Evolutionary conservation across 2,888 invertebrate genomes (phyloP).

Genomic region (Amphipoea oculea): DNA sequence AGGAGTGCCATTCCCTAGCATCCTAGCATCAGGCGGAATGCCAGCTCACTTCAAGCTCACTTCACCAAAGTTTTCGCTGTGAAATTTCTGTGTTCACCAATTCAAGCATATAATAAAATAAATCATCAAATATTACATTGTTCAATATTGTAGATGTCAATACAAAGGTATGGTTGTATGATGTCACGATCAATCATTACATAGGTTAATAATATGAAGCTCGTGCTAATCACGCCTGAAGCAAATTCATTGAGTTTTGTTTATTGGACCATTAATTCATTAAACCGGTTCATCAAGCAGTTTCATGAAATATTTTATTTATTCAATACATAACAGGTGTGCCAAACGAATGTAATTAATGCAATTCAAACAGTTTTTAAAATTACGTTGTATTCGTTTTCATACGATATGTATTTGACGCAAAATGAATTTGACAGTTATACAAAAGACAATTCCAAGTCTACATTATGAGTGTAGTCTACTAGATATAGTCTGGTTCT

Average conservation of each 20-base stretch:
- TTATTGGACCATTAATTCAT: not conserved
- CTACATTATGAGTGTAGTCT: not conserved
- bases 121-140: not conserved
- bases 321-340: not conserved
- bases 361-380: not conserved
- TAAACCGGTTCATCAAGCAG: not conserved
- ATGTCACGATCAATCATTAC: slow-evolving; percentile 1
- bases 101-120: not conserved
- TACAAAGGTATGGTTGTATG: too few relatives aligned
- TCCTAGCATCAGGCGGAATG: too few relatives aligned
- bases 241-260: not conserved
- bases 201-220: not conserved
- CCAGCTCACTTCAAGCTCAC: too few relatives aligned
- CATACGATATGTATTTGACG: not conserved
- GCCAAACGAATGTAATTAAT: not conserved
- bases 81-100: too few relatives aligned
- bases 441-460: not conserved
- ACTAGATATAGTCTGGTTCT: not conserved
- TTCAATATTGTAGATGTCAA: not conserved
- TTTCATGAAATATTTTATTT: not conserved
- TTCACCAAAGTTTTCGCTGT: too few relatives aligned
- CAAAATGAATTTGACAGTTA: not conserved
- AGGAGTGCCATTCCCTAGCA: too few relatives aligned
- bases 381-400: not conserved
- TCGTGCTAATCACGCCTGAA: slow-evolving; percentile 5